Evolutionary conservation across 2,888 invertebrate species (phyloP).

Genomic region (Habroteleia sp.): DNA sequence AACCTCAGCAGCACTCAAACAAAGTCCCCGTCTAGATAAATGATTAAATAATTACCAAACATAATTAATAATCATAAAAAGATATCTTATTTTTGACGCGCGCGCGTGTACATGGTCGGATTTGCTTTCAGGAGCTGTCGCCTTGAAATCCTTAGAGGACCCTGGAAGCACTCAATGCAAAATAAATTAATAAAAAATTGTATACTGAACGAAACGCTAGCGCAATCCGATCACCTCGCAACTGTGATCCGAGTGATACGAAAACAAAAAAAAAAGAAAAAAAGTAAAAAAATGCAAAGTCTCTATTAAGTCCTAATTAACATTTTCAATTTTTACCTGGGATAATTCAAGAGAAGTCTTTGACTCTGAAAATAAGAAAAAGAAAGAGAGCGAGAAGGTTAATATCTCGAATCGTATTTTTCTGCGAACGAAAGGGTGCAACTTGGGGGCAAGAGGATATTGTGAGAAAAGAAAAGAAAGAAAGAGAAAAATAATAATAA

Average conservation of each 20-base stretch:
- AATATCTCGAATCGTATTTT: constrained; percentile 61
- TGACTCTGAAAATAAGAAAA: constrained; percentile 33
- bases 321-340: constrained; percentile 61
- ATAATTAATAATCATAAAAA: constrained; percentile 1
- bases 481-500: constrained; percentile 25
- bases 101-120: constrained; percentile 76
- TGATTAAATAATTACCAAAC: background rate
- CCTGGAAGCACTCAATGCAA: constrained; percentile 69
- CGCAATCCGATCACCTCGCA: constrained; percentile 80
- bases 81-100: constrained; percentile 32
- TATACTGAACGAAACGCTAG: constrained; percentile 71
- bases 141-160: constrained; percentile 80
- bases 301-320: constrained; percentile 74
- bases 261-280: constrained; percentile 68
- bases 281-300: constrained; percentile 69
- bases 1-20: background rate
- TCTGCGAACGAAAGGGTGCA: constrained; percentile 37
- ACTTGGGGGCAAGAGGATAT: constrained; percentile 34
- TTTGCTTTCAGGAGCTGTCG: constrained; percentile 81
- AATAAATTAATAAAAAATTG: constrained; percentile 56
- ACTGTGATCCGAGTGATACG: constrained; percentile 81
- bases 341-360: constrained; percentile 47
- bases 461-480: constrained; percentile 13
- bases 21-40: background rate
- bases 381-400: constrained; percentile 61